Base-by-base conservation (phyloP, 1,140 invertebrate genomes). In the Oedothorax gibbosus region DNA sequence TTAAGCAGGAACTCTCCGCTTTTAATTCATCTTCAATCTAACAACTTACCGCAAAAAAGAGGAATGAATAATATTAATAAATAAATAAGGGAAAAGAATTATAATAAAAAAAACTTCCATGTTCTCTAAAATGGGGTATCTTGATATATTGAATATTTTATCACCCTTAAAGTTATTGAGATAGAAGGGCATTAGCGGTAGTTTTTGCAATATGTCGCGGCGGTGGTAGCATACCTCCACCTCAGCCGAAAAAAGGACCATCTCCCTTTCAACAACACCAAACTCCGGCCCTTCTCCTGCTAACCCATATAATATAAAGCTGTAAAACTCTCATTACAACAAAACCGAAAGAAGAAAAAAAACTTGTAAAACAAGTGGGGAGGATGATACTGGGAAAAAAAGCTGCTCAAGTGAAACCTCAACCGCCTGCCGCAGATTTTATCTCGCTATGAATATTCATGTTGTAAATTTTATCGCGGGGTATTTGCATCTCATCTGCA, bases 121-220 rank as follows among this genome's bases (percentile, higher is more conserved):
- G 53, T 64, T 49, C 73, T 82, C 80, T 66, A 49, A 68, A 73
- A 82, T 69, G 65, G 77, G 80, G 68, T 82, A 82, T 82, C 80
- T 82, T 82, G 80, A 82, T 82, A 82, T 82, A 82, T 82, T 82
- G 80, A 73, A 82, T 82, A 82, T 82, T 82, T 82, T 82, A 82
- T 82, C 80, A 82, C 80, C 80, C 80, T 35, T 73, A 82, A 82
- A 82, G 72, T 82, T 82, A 82, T 82, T 82, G 80, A 82, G 80
- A 82, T 73, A 50, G 57, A 82, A 82, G 73, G 57, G 65, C 80
- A 82, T 82, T 82, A 82, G 80, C 80, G 80, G 69, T 73, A 73
- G 69, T 82, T 82, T 71, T 82, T 82, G 73, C 80, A 82, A 82
- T 82, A 73, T 82, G 80, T 82, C 80, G 80, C 80, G 57, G 68